Evolutionary conservation across 2,888 invertebrate species (phyloP), one percentile per base, ranked within the genome.

Genomic region (Baccha elongata): DNA sequence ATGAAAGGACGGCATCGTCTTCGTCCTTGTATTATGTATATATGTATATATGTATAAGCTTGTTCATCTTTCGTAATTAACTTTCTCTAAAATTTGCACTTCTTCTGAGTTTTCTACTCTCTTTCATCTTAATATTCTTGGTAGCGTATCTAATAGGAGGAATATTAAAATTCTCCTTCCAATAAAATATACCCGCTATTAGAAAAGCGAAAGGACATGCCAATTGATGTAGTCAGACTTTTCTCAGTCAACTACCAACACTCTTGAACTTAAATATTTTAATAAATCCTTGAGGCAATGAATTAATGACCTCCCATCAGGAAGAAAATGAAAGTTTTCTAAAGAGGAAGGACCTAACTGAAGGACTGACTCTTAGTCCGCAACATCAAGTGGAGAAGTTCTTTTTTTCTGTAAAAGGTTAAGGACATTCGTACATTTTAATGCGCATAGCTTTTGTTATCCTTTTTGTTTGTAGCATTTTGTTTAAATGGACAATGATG

Each of bases 231-330:
- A 37, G 50, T 11, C 68, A 48, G 11, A n/a, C 8, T 1, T 7
- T 8, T 17, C 8, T 13, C 29, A 2, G 29, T 17, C 19, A 50
- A 5, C 7, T n/a, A n/a, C 37, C 35, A 1, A 11, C 7, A 3
- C 23, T 35, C 32, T 10, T 15, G 8, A 35, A 62, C 62, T 83
- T 73, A 78, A 78, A 64, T 58, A 83, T 83, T 73, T 78, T 83
- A 83, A 83, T 83, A 78, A 83, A 73, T 78, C 68, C 83, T 68
- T 42, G 52, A 40, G 72, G 83, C 83, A 83, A 83, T 83, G 83
- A 83, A 83, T 83, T 83, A 83, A 83, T 83, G 78, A 73, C 60
- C 75, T n/a, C n/a, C n/a, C n/a, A n/a, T n/a, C 71, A 46, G 37
- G 53, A 37, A 7, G 67, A 42, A 73, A 83, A 37, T 10, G 78